A percentile compares a stretch with the other conserved stretches of the same genome.
These are phyloP conservation scores for Dione juno DNA, from an alignment of 2,888 invertebrate genomes.

Conservation along the genomic window DNA sequence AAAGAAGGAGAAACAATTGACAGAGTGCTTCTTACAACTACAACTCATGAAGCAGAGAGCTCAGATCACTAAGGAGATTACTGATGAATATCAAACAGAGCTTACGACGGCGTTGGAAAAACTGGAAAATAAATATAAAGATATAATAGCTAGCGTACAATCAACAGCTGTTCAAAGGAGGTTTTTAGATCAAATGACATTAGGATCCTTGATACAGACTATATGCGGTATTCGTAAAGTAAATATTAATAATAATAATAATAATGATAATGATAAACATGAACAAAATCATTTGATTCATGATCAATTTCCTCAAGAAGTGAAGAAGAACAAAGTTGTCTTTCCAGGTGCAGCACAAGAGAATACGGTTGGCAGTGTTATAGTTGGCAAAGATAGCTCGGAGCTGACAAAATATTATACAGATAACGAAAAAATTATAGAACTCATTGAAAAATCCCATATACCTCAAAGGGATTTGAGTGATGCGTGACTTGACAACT, in stretches of 20 bases:
- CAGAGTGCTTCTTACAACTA: constrained; percentile 69
- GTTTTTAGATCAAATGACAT: constrained; percentile 70
- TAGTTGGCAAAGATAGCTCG: constrained; percentile 57
- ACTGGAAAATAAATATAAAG: constrained; percentile 73
- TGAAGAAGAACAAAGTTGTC: constrained; percentile 58
- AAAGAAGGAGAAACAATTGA: constrained; percentile 69
- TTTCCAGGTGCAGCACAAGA: constrained; percentile 56
- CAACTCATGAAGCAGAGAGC: constrained; percentile 70
- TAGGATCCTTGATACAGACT: constrained; percentile 69
- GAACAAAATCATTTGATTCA: constrained; percentile 50
- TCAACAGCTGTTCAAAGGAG: constrained; percentile 73
- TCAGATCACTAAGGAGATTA: constrained; percentile 65
- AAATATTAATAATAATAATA: constrained; percentile 43
- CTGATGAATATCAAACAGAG: constrained; percentile 67
- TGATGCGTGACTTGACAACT: constrained; percentile 43
- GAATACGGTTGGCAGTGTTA: constrained; percentile 58
- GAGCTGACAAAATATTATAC: constrained; percentile 65
- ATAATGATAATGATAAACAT: constrained; percentile 36
- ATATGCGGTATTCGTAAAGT: constrained; percentile 59
- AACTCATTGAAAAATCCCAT: constrained; percentile 70
- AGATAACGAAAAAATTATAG: constrained; percentile 65
- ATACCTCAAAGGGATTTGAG: constrained; percentile 70
- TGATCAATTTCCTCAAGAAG: constrained; percentile 56
- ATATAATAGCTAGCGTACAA: constrained; percentile 74
- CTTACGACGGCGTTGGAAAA: constrained; percentile 64